phyloP scores from a whole-genome alignment of 1,140 invertebrate species.

The Physella acuta region DNA sequence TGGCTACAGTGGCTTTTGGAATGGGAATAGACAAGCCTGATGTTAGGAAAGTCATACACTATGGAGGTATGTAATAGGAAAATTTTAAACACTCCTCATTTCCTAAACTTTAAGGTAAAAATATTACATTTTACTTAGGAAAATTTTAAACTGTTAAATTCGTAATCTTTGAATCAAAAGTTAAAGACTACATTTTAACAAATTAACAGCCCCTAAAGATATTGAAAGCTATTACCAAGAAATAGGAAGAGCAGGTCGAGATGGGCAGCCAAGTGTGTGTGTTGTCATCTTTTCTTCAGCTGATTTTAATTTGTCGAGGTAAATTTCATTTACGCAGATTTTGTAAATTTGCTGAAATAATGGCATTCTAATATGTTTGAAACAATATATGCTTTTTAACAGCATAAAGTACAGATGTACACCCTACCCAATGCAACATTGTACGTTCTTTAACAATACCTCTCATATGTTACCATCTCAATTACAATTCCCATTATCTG shows the following conservation, averaged over 20 bases:
- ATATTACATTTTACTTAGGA: too few species aligned
- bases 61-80: conserved; percentile 63
- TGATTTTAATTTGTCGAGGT: conserved; percentile 65
- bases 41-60: conserved; percentile 88
- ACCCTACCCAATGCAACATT: too few species aligned
- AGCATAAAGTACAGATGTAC: neutral
- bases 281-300: conserved; percentile 80
- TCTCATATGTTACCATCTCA: too few species aligned
- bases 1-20: conserved; percentile 92
- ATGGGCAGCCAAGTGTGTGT: conserved; percentile 81
- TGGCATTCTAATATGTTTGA: neutral
- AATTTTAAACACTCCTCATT: too few species aligned
- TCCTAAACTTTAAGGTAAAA: too few species aligned
- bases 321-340: conserved; percentile 1
- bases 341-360: neutral
- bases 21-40: conserved; percentile 97
- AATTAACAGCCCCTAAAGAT: conserved; percentile 78
- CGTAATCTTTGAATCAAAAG: too few species aligned
- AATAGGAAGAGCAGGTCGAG: conserved; percentile 79
- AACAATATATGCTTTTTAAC: neutral
- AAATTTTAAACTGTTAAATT: too few species aligned
- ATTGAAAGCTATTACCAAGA: conserved; percentile 92
- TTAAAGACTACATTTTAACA: too few species aligned
- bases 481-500: too few species aligned
- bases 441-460: too few species aligned